These are phyloP conservation scores for Leucophenga maculata DNA, from an alignment of 2,888 invertebrate species.

Conservation along the genomic window DNA sequence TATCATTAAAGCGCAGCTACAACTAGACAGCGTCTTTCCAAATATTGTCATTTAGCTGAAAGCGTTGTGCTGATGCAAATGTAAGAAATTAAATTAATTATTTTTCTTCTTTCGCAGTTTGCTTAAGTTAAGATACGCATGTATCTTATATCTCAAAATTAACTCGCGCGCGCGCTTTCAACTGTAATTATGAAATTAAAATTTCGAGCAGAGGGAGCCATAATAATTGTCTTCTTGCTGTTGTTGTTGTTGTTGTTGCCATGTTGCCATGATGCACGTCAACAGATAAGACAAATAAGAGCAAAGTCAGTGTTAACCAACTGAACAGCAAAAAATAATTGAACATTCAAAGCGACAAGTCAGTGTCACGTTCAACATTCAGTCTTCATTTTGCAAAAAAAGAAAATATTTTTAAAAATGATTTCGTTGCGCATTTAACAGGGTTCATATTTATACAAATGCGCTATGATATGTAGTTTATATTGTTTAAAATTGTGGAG, in stretches of 20 bases:
- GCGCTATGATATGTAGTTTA: too few relatives aligned
- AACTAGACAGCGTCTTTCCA: background rate
- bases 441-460: too few relatives aligned
- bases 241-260: slow-evolving; percentile 22
- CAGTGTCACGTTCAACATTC: slow-evolving; percentile 11
- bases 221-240: slow-evolving; percentile 4
- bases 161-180: slow-evolving; percentile 26
- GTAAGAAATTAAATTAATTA: slow-evolving; percentile 21
- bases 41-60: background rate
- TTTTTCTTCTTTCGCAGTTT: slow-evolving; percentile 28
- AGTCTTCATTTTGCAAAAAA: background rate
- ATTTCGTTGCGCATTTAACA: background rate
- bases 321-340: background rate
- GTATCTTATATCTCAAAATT: slow-evolving; percentile 36
- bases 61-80: background rate
- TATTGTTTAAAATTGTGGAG: too few relatives aligned
- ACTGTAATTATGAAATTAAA: slow-evolving; percentile 66
- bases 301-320: slow-evolving; percentile 1
- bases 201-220: slow-evolving; percentile 57
- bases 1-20: too few relatives aligned
- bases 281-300: slow-evolving; percentile 12
- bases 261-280: slow-evolving; percentile 31
- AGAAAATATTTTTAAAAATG: background rate
- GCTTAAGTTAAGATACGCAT: slow-evolving; percentile 61
- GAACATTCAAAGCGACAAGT: background rate